Base-by-base conservation (phyloP, 2,113 vertebrate species). In the Indicator maculatus region DNA sequence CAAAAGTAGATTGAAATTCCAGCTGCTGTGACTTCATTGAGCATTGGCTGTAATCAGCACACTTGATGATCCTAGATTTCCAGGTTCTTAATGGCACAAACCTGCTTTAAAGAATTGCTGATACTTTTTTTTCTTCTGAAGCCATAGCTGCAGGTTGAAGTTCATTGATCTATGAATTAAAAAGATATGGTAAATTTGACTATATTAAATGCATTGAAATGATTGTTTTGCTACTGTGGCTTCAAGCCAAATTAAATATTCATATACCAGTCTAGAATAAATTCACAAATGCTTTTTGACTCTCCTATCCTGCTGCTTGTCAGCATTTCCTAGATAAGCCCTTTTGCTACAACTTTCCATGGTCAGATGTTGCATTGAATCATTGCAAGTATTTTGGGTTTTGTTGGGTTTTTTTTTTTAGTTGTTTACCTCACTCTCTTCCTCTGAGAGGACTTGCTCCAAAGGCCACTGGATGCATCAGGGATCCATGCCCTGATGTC, bases 241-340 rank as follows among this genome's bases (percentile, higher is more conserved):
- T 96, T 96, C 91, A 95, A 97, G 96, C 93, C 93, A 97, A 96
- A 96, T 96, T 97, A 95, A 96, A 97, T 97, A 97, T 96, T 97
- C 96, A 95, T 97, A 90, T 95, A 96, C 83, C 87, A 94, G 92
- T 96, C 95, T 97, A 96, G 95, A 97, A 97, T 96, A 96, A 97
- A 97, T 98, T 96, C 94, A 97, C 95, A 97, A 97, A 96, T 96
- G 97, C 93, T 95, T 59, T 95, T 97, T 95, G 96, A 92, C 97
- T 97, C 90, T 97, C 94, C 96, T 83, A 31, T 90, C 92, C 90
- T 60, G 92, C 95, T 98, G 96, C 96, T 97, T 97, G 93, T 97
- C 97, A 97, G 95, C 95, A 95, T 92, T 97, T 96, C 96, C 95
- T 96, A 95, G 94, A 95, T 97, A 95, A 94, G 94, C 74, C 95